phyloP scores from a whole-genome alignment of 2,888 invertebrate species.

The Margaritifera margaritifera region DNA sequence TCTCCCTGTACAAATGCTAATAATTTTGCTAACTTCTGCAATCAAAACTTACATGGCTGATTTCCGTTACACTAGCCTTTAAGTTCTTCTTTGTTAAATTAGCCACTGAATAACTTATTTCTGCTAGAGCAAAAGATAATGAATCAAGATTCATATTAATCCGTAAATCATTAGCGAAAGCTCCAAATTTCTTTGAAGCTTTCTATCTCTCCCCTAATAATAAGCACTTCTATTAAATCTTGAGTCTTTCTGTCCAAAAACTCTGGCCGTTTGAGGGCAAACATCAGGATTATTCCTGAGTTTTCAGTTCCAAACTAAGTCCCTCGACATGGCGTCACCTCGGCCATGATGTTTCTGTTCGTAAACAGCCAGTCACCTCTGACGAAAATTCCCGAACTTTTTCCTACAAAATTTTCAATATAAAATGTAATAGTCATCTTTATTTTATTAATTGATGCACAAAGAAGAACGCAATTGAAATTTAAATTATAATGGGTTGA shows the following conservation, averaged over 20 bases:
- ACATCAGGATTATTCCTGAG: slow-evolving; percentile 51
- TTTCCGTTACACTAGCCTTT: slow-evolving; percentile 90
- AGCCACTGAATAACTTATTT: slow-evolving; percentile 97
- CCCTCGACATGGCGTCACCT: slow-evolving; percentile 64
- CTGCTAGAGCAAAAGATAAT: slow-evolving; percentile 98
- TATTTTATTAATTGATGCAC: no score
- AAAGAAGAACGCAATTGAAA: no score
- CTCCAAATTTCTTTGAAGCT: slow-evolving; percentile 80
- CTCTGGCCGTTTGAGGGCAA: slow-evolving; percentile 36
- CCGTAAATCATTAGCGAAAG: slow-evolving; percentile 86
- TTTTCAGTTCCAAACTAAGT: slow-evolving; percentile 32
- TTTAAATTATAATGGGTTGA: no score
- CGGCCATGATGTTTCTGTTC: slow-evolving; percentile 54
- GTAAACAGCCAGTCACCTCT: no score
- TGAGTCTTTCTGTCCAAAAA: slow-evolving; percentile 39
- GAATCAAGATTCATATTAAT: slow-evolving; percentile 85
- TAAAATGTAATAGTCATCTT: no score
- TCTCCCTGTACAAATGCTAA: no score
- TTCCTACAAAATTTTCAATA: no score
- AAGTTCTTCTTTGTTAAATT: slow-evolving; percentile 97
- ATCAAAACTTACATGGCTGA: slow-evolving; percentile 85
- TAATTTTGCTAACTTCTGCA: background rate
- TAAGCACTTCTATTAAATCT: slow-evolving; percentile 23
- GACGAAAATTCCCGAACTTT: no score
- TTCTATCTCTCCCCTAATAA: slow-evolving; percentile 51